Conservation (phyloP, 2,797 vertebrate species). For the Graptemys geographica region DNA sequence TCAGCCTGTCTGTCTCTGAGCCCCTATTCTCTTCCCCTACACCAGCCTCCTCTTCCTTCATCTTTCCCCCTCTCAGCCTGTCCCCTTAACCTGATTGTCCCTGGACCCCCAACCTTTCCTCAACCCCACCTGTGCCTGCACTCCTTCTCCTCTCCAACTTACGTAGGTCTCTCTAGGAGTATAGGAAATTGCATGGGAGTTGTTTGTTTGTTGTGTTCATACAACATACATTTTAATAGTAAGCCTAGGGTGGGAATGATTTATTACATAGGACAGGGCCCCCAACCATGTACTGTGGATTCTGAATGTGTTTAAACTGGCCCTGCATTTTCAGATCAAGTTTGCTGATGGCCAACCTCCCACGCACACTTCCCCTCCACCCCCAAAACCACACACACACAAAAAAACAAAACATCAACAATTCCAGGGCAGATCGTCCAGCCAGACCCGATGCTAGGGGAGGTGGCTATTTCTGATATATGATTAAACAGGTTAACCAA, state of each 20-base stretch:
- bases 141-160: neutral
- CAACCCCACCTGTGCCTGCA: neutral
- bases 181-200: neutral
- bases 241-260: neutral
- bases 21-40: neutral
- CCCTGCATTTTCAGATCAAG: neutral
- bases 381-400: neutral
- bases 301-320: neutral
- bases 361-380: neutral
- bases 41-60: neutral
- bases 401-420: neutral
- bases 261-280: neutral
- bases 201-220: neutral
- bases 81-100: neutral
- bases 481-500: neutral
- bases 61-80: neutral
- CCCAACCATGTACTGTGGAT: too few relatives aligned
- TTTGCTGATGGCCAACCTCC: neutral
- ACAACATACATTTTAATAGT: neutral
- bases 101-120: neutral
- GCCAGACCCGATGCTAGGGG: neutral
- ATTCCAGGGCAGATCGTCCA: neutral
- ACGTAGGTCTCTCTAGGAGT: neutral
- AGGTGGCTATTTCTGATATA: constrained; percentile 5
- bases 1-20: neutral